Base-by-base conservation (phyloP, 2,797 vertebrate genomes). In the Sebastes jordani region DNA sequence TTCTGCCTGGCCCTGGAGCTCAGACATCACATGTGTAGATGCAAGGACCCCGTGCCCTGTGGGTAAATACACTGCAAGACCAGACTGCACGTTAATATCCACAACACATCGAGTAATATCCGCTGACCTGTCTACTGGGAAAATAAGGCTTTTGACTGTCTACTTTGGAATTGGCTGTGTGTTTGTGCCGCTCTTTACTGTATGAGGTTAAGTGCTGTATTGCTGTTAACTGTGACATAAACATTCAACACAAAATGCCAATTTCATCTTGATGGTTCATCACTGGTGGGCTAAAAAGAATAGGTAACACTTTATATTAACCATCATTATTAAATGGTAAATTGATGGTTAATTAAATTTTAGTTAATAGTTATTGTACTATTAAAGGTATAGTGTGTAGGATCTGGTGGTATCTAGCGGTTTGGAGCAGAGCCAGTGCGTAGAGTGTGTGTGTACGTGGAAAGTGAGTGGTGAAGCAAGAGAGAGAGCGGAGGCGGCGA, bases 1-100 rank as follows among this genome's bases (percentile, higher is more conserved):
- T 81, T 79, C 70, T 78, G 78, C 29, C 71, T 79, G 78, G 81
- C 80, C 72, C 82, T 10, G 59, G 20, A 85, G 76, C 84, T 84
- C 78, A 86, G 83, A 88, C 66, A 81, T 86, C 83, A 82, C 78
- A 82, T 80, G 86, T 89, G 86, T 90, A 77, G 72, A 84, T 56
- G 78, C 60, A 63, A 60, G 70, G 70, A 65, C 86, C 71, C 56
- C 4, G 16, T 67, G 74, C 69, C 78, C 81, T 79, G 64, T 70
- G 88, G 87, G 75, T 85, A 81, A 87, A 90, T 62, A 78, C 78
- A 34, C 77, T 30, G 30, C 60, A 80, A 69, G 65, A 74, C 72
- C 84, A 85, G 78, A 78, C 84, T 71, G 56, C 68, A 70, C 10
- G 7, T 59, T 78, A 72, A 83, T 75, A 85, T 84, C 78, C 85